These are phyloP conservation scores for Heterodera schachtii DNA, from an alignment of 1,140 invertebrate genomes.

Conservation along the genomic window DNA sequence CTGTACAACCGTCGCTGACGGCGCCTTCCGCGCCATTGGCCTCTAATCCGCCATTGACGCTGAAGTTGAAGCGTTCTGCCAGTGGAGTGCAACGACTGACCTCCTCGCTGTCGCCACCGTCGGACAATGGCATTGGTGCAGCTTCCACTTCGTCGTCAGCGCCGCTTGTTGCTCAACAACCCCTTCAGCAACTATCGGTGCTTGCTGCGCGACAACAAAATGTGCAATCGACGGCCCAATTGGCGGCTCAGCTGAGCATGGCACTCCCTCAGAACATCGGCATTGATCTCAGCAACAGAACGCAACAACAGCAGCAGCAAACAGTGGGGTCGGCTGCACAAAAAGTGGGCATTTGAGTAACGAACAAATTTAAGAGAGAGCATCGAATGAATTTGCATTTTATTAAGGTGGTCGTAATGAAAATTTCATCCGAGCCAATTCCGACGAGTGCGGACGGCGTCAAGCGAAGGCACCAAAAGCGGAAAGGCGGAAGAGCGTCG, in stretches of 20 bases:
- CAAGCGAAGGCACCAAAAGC: background rate
- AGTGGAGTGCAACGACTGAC: conserved; percentile 27
- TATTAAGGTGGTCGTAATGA: background rate
- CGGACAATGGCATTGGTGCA: background rate
- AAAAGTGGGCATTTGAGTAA: background rate
- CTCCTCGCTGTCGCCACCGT: conserved; percentile 3
- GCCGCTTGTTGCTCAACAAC: background rate
- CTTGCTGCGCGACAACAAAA: conserved; percentile 42
- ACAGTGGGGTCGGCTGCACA: background rate
- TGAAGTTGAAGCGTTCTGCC: conserved; percentile 31
- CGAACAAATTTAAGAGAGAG: background rate
- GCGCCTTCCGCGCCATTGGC: background rate
- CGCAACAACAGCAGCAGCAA: background rate
- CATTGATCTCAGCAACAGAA: conserved; percentile 17
- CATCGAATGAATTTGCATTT: background rate
- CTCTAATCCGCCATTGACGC: conserved; percentile 10
- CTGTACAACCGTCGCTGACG: conserved; percentile 7
- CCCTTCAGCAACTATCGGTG: conserved; percentile 16
- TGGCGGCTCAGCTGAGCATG: conserved; percentile 39
- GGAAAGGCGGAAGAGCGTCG: background rate
- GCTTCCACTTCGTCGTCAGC: conserved; percentile 3
- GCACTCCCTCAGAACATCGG: conserved; percentile 32
- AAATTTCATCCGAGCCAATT: background rate
- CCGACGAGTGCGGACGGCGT: background rate
- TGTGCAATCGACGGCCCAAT: conserved; percentile 51